phyloP scores from a whole-genome alignment of 2,888 invertebrate genomes.

The Plagodis dolabraria region DNA sequence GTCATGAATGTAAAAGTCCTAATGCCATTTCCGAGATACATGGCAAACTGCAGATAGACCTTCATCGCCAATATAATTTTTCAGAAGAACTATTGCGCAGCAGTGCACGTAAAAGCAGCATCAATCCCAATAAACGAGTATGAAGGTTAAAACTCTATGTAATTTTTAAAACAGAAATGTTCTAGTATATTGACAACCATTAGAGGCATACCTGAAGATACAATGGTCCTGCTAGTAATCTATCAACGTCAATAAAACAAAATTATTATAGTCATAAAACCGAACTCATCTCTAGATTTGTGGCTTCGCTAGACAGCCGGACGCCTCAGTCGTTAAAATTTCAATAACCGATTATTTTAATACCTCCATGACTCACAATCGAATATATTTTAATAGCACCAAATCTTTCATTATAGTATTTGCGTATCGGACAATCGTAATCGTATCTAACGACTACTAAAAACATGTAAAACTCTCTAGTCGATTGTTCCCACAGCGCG shows the following conservation, averaged over 20 bases:
- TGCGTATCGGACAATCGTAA: slow-evolving; percentile 69
- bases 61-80: too few relatives aligned
- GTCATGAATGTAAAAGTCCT: too few relatives aligned
- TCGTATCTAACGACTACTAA: slow-evolving; percentile 60
- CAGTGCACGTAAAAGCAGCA: too few relatives aligned
- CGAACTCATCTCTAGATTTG: slow-evolving; percentile 9
- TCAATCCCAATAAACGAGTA: too few relatives aligned
- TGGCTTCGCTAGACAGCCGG: slow-evolving; percentile 32
- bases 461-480: slow-evolving; percentile 61
- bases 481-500: slow-evolving; percentile 76
- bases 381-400: slow-evolving; percentile 41
- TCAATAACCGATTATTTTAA: slow-evolving; percentile 34
- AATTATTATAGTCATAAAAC: slow-evolving; percentile 22
- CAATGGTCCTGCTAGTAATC: slow-evolving; percentile 1
- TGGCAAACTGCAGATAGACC: too few relatives aligned
- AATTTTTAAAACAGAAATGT: not conserved
- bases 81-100: too few relatives aligned
- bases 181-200: not conserved
- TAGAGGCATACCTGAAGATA: not conserved
- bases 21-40: too few relatives aligned
- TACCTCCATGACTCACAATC: slow-evolving; percentile 37
- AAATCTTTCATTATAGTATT: slow-evolving; percentile 53
- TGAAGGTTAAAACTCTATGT: too few relatives aligned
- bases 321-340: slow-evolving; percentile 33
- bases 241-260: slow-evolving; percentile 11